Conservation (phyloP, 2,888 invertebrate species). For the Papilio demoleus region DNA sequence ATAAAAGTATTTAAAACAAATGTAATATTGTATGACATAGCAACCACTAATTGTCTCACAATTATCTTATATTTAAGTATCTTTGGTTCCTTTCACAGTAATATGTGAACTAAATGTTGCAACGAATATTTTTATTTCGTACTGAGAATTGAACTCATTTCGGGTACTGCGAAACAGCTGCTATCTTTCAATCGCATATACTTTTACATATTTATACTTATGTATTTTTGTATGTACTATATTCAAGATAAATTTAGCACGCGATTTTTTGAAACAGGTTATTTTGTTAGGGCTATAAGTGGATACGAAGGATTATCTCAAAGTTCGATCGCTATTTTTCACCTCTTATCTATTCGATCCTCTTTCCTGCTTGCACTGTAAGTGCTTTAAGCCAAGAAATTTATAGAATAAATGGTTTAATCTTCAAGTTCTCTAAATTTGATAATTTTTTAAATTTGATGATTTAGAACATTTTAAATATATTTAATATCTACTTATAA, state of each 20-base stretch:
- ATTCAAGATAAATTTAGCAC: too few species aligned
- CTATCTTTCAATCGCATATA: background rate
- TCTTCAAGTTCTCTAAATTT: background rate
- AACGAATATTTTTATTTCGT: background rate
- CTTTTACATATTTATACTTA: too few species aligned
- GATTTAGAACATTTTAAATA: background rate
- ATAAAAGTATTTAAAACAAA: conserved; percentile 59
- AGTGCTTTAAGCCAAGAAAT: background rate
- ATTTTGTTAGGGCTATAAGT: background rate
- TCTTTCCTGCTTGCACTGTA: background rate
- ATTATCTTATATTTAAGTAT: background rate
- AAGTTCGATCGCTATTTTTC: background rate
- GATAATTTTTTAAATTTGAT: background rate
- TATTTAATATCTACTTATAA: background rate
- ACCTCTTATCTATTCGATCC: conserved; percentile 1
- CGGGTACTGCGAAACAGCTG: background rate
- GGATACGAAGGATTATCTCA: background rate
- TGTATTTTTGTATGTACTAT: too few species aligned
- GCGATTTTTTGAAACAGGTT: background rate
- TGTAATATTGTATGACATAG: background rate
- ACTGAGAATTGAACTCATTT: background rate
- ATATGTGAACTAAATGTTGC: background rate
- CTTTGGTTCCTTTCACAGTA: background rate
- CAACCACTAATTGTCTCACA: background rate
- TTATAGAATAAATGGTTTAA: too few species aligned